A percentile compares a stretch with the other conserved stretches of the same genome.
These are phyloP conservation scores for Ectemnius continuus DNA, from an alignment of 2,888 invertebrate species.

Conservation along the genomic window DNA sequence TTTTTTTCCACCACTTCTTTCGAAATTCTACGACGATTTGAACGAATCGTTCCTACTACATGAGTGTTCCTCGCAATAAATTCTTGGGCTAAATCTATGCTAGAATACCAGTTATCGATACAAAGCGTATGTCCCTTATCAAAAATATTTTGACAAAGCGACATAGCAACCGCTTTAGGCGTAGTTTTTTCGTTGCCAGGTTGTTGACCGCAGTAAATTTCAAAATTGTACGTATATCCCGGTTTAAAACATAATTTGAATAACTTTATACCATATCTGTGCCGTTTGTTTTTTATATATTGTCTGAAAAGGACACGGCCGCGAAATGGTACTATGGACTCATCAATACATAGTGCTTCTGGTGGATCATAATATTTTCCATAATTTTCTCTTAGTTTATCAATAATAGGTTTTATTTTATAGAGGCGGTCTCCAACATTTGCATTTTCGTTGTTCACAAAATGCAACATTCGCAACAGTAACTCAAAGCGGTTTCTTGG, in stretches of 20 bases:
- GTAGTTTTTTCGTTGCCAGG: slow-evolving; percentile 4
- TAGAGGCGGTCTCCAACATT: slow-evolving; percentile 13
- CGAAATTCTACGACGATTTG: slow-evolving; percentile 66
- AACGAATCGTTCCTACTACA: slow-evolving; percentile 68
- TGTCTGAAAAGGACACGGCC: slow-evolving; percentile 2
- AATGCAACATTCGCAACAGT: not conserved
- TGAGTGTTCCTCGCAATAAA: slow-evolving; percentile 66
- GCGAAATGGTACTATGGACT: slow-evolving; percentile 13
- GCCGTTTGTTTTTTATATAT: no score
- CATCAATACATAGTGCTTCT: slow-evolving; percentile 5
- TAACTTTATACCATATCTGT: slow-evolving; percentile 12
- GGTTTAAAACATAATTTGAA: slow-evolving; percentile 13
- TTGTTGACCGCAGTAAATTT: slow-evolving; percentile 9
- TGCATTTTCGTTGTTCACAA: slow-evolving; percentile 9
- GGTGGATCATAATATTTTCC: no score
- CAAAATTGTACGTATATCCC: slow-evolving; percentile 14
- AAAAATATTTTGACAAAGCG: slow-evolving; percentile 35
- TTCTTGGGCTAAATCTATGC: slow-evolving; percentile 62
- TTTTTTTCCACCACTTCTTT: slow-evolving; percentile 60
- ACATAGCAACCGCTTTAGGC: not conserved
- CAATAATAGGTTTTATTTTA: slow-evolving; percentile 14
- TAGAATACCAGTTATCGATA: slow-evolving; percentile 70
- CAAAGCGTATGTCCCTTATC: no score
- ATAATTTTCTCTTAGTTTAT: slow-evolving; percentile 5
- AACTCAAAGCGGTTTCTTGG: slow-evolving; percentile 6